phyloP scores from a whole-genome alignment of 64 coral and sea anemone genomes.

The Catalaphyllia jardinei region DNA sequence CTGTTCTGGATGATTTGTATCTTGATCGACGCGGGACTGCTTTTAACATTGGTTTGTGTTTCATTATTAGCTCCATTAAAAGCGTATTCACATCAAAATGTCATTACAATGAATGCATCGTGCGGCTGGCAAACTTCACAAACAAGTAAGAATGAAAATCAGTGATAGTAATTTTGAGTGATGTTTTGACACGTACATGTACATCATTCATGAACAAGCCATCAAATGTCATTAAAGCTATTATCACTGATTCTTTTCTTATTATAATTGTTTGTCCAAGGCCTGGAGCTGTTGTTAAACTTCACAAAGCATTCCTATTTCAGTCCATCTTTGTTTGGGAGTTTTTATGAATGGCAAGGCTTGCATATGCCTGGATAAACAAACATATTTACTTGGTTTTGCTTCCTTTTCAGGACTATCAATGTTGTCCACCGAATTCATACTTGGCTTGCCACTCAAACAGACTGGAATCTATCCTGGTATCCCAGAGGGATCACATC shows the following conservation, averaged over 20 bases:
- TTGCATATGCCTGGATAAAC: not conserved
- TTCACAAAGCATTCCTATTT: too few species aligned
- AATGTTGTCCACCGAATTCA: slow-evolving; percentile 63
- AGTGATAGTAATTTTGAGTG: too few species aligned
- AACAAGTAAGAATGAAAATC: too few species aligned
- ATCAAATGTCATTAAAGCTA: too few species aligned
- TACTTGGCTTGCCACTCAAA: slow-evolving; percentile 82
- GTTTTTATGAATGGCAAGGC: too few species aligned
- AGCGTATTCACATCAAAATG: not conserved
- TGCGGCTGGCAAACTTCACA: too few species aligned
- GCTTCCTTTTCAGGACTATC: not conserved
- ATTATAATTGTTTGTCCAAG: too few species aligned
- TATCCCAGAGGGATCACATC: slow-evolving; percentile 44
- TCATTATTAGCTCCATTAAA: not conserved
- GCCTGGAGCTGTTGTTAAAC: too few species aligned
- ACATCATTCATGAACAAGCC: too few species aligned
- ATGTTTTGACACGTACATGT: too few species aligned
- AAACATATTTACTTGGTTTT: not conserved
- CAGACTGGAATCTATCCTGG: slow-evolving; percentile 80
- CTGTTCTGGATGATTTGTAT: slow-evolving; percentile 1
- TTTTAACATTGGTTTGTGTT: not conserved
- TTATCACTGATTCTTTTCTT: too few species aligned
- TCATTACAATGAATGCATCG: not conserved
- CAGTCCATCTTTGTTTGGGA: too few species aligned
- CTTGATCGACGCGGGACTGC: not conserved